Evolutionary conservation across 2,888 invertebrate species (phyloP), one percentile per base, ranked within the genome.

Genomic region (Lobophora halterata): DNA sequence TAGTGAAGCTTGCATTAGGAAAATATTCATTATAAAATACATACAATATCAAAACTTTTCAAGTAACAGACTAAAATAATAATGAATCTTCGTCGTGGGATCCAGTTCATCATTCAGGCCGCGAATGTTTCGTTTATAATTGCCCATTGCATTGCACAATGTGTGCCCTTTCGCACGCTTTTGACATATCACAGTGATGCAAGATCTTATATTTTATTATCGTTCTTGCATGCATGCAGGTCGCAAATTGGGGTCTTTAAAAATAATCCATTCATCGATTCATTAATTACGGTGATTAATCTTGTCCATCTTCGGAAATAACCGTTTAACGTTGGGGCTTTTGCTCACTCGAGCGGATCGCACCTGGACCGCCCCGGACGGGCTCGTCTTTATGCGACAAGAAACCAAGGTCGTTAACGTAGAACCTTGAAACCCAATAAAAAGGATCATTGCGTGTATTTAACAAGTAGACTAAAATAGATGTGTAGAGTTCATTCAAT

Each of bases 141-240:
- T 58, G 59, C 51, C 52, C 58, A 55, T 70, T 63, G 49, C 53
- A 53, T 71, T 66, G 47, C 61, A 49, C 53, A 66, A 63, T 59
- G 45, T 42, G 45, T 71, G 75, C 76, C 77, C 79, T 78, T 80
- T 78, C 56, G 53, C 62, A 58, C 62, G 76, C 56, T 73, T 77
- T 77, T 79, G 78, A 79, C 77, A 77, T 75, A 70, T 71, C 60
- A 64, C 56, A 55, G 51, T 73, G 71, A 65, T 60, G 71, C 61
- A 76, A 77, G 55, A 59, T 43, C 49, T 49, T 55, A 57, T 51
- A 55, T 49, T 56, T 57, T 49, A 57, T 61, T 50, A 40, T 51
- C 25, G 45, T 46, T 46, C 35, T 34, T 46, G 13, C 30, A 43
- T 41, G 38, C 28, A 37, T 19, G 32, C 43, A 44, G 25, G 35